These are phyloP conservation scores for Hyles euphorbiae DNA, from an alignment of 1,140 invertebrate species.

Conservation along the genomic window DNA sequence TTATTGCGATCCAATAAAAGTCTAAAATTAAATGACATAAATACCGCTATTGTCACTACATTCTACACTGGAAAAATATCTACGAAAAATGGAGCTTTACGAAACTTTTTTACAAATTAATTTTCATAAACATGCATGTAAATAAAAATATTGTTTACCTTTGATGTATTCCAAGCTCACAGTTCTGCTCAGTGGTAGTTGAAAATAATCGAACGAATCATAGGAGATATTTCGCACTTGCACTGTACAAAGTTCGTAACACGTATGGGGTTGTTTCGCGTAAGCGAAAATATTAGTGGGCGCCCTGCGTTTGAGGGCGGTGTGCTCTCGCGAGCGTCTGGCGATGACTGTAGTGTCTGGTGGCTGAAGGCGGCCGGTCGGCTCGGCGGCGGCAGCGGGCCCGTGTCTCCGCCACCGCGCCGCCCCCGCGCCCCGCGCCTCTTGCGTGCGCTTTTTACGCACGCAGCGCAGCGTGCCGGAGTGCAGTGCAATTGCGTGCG, in stretches of 20 bases:
- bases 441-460: slow-evolving; percentile 71
- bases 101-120: slow-evolving; percentile 25
- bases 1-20: slow-evolving; percentile 17
- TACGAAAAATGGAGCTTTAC: slow-evolving; percentile 37
- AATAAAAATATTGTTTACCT: slow-evolving; percentile 11
- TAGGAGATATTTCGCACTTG: slow-evolving; percentile 46
- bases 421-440: slow-evolving; percentile 54
- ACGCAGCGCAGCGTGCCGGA: slow-evolving; percentile 52
- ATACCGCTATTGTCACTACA: too few species aligned
- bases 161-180: not conserved
- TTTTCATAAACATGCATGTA: not conserved
- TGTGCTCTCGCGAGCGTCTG: slow-evolving; percentile 62
- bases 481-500: slow-evolving; percentile 73
- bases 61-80: not conserved
- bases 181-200: not conserved
- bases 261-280: slow-evolving; percentile 55
- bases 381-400: slow-evolving; percentile 17
- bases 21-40: slow-evolving; percentile 3
- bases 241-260: slow-evolving; percentile 57
- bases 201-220: slow-evolving; percentile 20
- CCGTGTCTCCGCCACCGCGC: slow-evolving; percentile 36
- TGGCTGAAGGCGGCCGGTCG: slow-evolving; percentile 49
- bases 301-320: slow-evolving; percentile 62
- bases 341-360: slow-evolving; percentile 48
- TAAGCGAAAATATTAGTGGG: slow-evolving; percentile 20